Evolutionary conservation across 2,113 vertebrate species (phyloP).

Genomic region (Cyanoramphus novaezelandiae): DNA sequence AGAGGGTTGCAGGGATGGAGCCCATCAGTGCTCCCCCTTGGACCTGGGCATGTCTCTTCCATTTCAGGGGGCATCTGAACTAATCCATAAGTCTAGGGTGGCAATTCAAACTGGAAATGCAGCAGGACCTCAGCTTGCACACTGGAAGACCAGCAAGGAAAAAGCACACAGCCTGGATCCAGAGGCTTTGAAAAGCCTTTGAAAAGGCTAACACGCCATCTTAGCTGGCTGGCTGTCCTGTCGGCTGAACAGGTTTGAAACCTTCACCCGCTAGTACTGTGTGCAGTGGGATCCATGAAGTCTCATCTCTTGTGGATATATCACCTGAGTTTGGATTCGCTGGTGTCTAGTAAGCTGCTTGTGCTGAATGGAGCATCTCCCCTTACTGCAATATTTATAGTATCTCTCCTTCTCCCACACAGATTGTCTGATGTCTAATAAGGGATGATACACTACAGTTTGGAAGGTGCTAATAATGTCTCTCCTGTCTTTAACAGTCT

Average conservation of each 20-base stretch:
- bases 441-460: constrained; percentile 7
- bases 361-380: background rate
- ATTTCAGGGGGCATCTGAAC: background rate
- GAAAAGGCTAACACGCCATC: background rate
- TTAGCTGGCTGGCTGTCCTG: background rate
- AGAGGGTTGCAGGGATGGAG: background rate
- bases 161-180: background rate
- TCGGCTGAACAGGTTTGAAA: background rate
- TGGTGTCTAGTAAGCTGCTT: background rate
- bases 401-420: background rate
- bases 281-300: background rate
- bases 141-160: background rate
- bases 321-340: background rate
- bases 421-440: constrained; percentile 43
- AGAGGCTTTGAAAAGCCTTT: background rate
- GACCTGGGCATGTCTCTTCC: background rate
- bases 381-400: background rate
- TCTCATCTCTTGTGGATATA: background rate
- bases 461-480: constrained; percentile 40
- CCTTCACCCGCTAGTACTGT: background rate
- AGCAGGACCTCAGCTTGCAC: background rate
- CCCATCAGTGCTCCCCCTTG: background rate
- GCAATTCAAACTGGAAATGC: background rate
- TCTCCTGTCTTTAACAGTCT: constrained; percentile 28
- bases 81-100: fast-evolving